Conservation (phyloP, 2,113 vertebrate species). For the Mesocricetus auratus region DNA sequence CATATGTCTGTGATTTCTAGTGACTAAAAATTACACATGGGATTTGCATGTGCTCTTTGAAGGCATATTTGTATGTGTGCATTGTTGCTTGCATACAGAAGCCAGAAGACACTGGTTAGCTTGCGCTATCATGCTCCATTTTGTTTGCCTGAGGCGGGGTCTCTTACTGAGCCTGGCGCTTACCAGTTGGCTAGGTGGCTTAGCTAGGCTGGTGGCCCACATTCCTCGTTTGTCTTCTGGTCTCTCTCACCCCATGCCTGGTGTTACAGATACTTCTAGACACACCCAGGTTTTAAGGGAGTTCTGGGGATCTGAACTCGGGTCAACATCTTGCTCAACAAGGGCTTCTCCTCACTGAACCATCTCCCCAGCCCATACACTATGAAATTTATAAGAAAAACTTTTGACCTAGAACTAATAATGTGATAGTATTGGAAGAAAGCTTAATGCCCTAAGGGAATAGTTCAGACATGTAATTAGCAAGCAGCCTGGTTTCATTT, state of each 20-base stretch:
- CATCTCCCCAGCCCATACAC: not conserved
- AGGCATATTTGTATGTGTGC: not conserved
- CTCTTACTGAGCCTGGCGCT: not conserved
- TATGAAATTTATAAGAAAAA: not conserved
- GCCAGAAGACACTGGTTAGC: not conserved
- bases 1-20: not conserved
- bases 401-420: slow-evolving; percentile 12
- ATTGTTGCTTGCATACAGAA: not conserved
- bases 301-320: not conserved
- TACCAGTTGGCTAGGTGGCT: not conserved
- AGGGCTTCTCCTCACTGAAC: not conserved
- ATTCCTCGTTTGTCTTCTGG: not conserved
- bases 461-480: not conserved
- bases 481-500: not conserved
- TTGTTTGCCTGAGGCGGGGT: not conserved
- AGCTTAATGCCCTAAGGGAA: not conserved
- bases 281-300: not conserved
- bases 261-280: not conserved
- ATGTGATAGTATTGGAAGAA: not conserved
- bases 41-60: not conserved
- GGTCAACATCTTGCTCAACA: not conserved
- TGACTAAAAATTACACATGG: not conserved
- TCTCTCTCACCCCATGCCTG: not conserved
- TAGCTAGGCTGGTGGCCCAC: not conserved
- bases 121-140: not conserved